A percentile compares a stretch with the other conserved stretches of the same genome.
Evolutionary conservation across 2,888 invertebrate genomes (phyloP).

Genomic region (Trimorus sp.): DNA sequence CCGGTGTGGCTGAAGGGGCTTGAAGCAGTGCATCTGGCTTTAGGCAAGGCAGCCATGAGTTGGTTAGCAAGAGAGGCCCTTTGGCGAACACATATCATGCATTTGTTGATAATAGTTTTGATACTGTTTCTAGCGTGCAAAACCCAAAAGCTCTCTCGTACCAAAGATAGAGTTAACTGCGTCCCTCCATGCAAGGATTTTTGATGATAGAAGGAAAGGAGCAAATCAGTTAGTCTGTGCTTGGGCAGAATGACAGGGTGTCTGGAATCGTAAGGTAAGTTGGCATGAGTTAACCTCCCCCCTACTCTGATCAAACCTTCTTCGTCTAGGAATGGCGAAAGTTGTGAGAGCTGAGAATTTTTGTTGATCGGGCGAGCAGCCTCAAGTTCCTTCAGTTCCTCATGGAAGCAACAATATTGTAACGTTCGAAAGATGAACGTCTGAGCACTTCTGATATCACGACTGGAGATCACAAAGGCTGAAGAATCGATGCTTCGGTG

Average conservation of each 20-base stretch:
- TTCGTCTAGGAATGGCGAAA: too few species aligned
- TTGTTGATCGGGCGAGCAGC: too few species aligned
- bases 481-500: too few species aligned
- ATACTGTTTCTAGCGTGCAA: background rate
- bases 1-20: slow-evolving; percentile 1
- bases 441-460: too few species aligned
- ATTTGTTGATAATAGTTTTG: slow-evolving; percentile 1
- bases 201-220: background rate
- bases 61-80: background rate
- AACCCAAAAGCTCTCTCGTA: slow-evolving; percentile 1
- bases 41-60: slow-evolving; percentile 2
- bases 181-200: background rate
- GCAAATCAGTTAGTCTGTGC: background rate
- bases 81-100: slow-evolving; percentile 1
- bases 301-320: too few species aligned
- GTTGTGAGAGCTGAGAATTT: too few species aligned
- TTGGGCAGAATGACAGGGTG: background rate
- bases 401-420: too few species aligned
- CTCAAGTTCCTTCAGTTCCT: too few species aligned
- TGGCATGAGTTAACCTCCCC: too few species aligned
- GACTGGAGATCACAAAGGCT: too few species aligned
- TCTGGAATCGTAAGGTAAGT: background rate
- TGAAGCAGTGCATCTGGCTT: background rate
- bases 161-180: background rate
- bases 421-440: too few species aligned